Conservation (phyloP, 2,797 vertebrate species). For the Oryzias sinensis region DNA sequence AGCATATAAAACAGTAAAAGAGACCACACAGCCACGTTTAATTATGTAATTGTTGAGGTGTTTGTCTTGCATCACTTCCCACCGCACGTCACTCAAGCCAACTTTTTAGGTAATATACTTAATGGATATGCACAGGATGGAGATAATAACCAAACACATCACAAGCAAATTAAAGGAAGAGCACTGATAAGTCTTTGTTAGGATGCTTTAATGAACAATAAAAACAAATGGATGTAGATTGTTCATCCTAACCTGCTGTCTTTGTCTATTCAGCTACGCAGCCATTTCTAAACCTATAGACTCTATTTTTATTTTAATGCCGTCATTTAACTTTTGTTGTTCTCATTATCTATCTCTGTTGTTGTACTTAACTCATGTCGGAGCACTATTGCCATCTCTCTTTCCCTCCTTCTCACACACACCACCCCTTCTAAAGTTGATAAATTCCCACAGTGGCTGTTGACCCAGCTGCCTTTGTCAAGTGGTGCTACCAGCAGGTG, state of each 20-base stretch:
- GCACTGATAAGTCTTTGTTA: constrained; percentile 18
- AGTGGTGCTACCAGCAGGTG: constrained; percentile 95
- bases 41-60: constrained; percentile 73
- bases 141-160: constrained; percentile 32
- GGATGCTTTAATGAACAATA: constrained; percentile 6
- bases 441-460: constrained; percentile 99
- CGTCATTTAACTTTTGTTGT: constrained; percentile 34
- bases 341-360: constrained; percentile 17
- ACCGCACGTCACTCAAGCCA: constrained; percentile 71
- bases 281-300: background rate
- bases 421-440: constrained; percentile 89
- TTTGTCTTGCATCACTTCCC: constrained; percentile 75
- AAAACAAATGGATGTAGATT: background rate
- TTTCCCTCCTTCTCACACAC: constrained; percentile 56
- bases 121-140: constrained; percentile 27
- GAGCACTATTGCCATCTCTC: constrained; percentile 50
- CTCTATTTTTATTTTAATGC: constrained; percentile 65
- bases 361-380: constrained; percentile 39
- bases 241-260: background rate
- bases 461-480: constrained; percentile 99
- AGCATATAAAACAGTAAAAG: constrained; percentile 78
- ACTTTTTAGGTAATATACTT: constrained; percentile 61
- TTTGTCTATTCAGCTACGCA: constrained; percentile 6
- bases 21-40: constrained; percentile 75
- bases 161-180: constrained; percentile 22